A percentile compares a stretch with the other conserved stretches of the same genome.
Conservation (phyloP, 2,113 vertebrate genomes). For the Aspiorhynchus laticeps region DNA sequence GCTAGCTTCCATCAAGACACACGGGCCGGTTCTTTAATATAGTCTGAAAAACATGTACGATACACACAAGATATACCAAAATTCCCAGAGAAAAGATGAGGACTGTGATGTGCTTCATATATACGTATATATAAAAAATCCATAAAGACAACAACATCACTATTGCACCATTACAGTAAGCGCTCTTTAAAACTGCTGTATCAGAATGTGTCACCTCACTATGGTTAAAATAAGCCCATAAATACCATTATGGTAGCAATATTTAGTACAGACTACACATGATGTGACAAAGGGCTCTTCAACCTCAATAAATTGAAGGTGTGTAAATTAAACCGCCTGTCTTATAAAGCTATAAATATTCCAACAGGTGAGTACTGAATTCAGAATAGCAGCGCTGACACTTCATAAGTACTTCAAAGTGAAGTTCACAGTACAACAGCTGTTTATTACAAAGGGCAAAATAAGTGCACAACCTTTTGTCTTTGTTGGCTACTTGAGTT, state of each 20-base stretch:
- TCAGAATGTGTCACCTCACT: conserved; percentile 32
- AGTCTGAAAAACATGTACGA: conserved; percentile 14
- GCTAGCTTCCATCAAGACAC: conserved; percentile 69
- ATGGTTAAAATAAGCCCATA: conserved; percentile 15
- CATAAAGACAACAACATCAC: not conserved
- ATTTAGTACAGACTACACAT: conserved; percentile 42
- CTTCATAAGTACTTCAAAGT: conserved; percentile 11
- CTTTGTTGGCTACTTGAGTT: not conserved
- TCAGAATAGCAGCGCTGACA: conserved; percentile 23
- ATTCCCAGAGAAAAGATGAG: conserved; percentile 21
- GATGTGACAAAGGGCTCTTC: conserved; percentile 27
- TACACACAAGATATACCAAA: not conserved
- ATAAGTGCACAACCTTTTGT: not conserved
- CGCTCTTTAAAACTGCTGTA: conserved; percentile 15
- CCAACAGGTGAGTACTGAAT: not conserved
- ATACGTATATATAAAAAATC: not conserved
- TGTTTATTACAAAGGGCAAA: conserved; percentile 4
- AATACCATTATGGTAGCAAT: conserved; percentile 36
- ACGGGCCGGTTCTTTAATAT: conserved; percentile 23
- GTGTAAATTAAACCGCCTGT: not conserved
- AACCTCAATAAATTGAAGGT: conserved; percentile 20
- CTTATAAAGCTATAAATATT: conserved; percentile 18
- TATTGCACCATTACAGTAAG: not conserved
- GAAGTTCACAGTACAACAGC: not conserved
- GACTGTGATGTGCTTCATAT: not conserved